A percentile compares a stretch with the other conserved stretches of the same genome.
phyloP scores from a whole-genome alignment of 2,888 invertebrate species.

The Drosophila mimica region DNA sequence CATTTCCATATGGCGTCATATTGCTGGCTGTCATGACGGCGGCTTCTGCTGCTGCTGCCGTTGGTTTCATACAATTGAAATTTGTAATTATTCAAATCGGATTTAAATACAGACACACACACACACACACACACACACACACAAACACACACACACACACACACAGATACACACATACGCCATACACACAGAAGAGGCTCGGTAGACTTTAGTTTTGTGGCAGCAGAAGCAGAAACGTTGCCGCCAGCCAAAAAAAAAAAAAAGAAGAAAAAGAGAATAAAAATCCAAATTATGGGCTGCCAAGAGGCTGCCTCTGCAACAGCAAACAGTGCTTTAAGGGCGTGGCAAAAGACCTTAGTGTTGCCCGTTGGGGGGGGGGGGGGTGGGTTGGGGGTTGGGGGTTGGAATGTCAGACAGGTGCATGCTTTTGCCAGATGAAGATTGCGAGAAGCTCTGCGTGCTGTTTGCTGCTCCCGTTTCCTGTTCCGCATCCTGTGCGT shows the following conservation, averaged over 20 bases:
- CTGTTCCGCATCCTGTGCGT: conserved; percentile 7
- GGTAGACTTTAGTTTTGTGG: conserved; percentile 50
- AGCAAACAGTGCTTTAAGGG: conserved; percentile 2
- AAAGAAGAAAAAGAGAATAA: background rate
- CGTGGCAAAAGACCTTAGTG: background rate
- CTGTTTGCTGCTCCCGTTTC: conserved; percentile 34
- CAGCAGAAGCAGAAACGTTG: conserved; percentile 3
- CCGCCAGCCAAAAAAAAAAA: conserved; percentile 36
- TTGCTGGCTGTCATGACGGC: conserved; percentile 62
- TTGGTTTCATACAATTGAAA: conserved; percentile 76
- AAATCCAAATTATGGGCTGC: conserved; percentile 59
- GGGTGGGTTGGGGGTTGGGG: background rate
- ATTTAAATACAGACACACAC: conserved; percentile 64
- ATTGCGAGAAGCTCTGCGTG: conserved; percentile 10
- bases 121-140: conserved; percentile 24
- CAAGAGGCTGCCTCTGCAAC: conserved; percentile 17
- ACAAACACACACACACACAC: conserved; percentile 13
- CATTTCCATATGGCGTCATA: conserved; percentile 78
- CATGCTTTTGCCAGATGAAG: conserved; percentile 56
- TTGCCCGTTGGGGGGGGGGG: background rate
- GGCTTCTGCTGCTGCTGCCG: conserved; percentile 40
- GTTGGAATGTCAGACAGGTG: conserved; percentile 49
- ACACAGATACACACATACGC: conserved; percentile 14
- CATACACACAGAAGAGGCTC: conserved; percentile 5
- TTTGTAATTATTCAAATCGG: conserved; percentile 79